A percentile compares a stretch with the other conserved stretches of the same genome.
These are phyloP conservation scores for Balaeniceps rex DNA, from an alignment of 2,113 vertebrate genomes.

Conservation along the genomic window DNA sequence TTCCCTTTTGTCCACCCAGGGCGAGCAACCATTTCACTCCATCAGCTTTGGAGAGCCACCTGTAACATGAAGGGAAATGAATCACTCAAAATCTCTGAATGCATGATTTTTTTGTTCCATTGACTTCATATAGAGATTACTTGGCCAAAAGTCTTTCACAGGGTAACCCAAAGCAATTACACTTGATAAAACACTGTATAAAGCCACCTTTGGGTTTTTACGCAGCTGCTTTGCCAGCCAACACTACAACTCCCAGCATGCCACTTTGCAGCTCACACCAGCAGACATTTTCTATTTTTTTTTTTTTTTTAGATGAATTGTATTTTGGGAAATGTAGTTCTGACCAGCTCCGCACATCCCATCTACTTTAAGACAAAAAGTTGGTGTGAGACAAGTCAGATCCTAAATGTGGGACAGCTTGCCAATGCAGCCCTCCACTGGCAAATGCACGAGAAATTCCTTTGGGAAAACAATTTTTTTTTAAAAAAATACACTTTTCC, in stretches of 20 bases:
- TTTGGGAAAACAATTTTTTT: neutral
- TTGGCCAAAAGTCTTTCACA: neutral
- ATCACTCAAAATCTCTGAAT: neutral
- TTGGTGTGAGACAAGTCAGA: neutral
- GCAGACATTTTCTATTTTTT: neutral
- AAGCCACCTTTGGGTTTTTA: neutral
- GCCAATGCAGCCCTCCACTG: neutral
- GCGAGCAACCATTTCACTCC: neutral
- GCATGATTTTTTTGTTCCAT: neutral
- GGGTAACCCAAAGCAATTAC: neutral
- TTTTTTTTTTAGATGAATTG: neutral
- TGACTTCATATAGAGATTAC: neutral
- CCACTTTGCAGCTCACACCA: neutral
- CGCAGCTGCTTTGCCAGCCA: neutral
- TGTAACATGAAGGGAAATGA: neutral
- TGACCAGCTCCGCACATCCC: neutral
- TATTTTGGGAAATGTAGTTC: neutral
- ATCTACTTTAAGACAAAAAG: neutral
- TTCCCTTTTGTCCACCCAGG: constrained; percentile 1
- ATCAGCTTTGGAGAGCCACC: neutral
- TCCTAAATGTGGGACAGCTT: neutral
- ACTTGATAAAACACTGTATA: neutral
- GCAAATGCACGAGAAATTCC: neutral
- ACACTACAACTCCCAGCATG: neutral
- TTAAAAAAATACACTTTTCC: neutral